Percentiles rank a stretch among this genome's conserved stretches.
Conservation (phyloP, 1,140 invertebrate genomes). For the Steinernema feltiae region DNA sequence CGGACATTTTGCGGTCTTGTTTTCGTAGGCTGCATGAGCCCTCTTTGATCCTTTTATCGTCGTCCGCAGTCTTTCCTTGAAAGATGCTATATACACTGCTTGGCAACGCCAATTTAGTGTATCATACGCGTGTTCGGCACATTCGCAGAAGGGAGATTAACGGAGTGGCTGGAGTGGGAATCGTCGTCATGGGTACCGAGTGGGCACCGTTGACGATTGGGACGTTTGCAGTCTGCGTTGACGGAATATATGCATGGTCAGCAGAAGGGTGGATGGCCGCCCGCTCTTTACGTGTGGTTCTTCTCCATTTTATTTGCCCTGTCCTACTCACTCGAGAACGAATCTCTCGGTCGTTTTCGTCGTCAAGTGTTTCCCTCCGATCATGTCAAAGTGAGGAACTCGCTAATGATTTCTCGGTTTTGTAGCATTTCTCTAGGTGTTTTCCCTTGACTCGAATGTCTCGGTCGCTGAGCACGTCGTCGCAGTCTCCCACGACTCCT, state of each 20-base stretch:
- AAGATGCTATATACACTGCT: no score
- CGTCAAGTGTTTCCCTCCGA: not conserved
- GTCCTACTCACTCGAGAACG: not conserved
- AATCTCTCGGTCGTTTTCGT: not conserved
- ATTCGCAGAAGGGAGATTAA: not conserved
- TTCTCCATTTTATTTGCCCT: not conserved
- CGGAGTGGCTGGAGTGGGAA: not conserved
- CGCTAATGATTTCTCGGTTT: not conserved
- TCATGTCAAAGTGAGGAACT: not conserved
- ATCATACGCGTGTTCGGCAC: no score
- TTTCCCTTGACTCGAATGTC: slow-evolving; percentile 1
- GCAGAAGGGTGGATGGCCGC: not conserved
- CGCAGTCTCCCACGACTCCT: not conserved
- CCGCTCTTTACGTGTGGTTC: not conserved
- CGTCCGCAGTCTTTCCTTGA: no score
- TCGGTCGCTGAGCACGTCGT: not conserved
- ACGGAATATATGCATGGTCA: not conserved
- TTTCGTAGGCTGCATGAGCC: no score
- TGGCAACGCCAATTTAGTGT: no score
- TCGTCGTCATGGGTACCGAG: not conserved
- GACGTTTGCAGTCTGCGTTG: not conserved
- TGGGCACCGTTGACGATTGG: not conserved
- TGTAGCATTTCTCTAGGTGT: not conserved
- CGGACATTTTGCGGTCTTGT: no score
- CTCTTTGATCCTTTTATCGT: no score